Percentiles rank a stretch among this genome's conserved stretches.
Conservation (phyloP, 2,113 vertebrate species). For the Vidua chalybeata region DNA sequence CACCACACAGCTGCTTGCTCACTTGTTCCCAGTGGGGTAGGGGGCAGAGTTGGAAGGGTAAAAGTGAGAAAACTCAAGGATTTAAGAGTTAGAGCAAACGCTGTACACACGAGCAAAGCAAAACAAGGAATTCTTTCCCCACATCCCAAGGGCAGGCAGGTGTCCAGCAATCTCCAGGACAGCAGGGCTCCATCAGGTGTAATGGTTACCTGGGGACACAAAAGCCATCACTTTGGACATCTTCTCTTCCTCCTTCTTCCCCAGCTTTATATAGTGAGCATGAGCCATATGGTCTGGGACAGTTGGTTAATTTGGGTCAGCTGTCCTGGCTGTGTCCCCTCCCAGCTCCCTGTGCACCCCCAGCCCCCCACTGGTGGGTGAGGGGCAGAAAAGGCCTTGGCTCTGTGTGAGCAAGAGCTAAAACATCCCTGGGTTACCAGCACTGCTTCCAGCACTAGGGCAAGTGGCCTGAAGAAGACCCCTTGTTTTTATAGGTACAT, state of each 20-base stretch:
- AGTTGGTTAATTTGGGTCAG: neutral
- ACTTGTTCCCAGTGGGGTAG: neutral
- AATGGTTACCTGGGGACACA: neutral
- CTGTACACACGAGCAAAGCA: neutral
- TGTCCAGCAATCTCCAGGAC: neutral
- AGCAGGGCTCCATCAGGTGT: rapidly evolving
- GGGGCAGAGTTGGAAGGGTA: neutral
- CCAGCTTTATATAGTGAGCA: neutral
- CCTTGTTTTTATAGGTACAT: neutral
- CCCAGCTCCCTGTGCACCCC: neutral
- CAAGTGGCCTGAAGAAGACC: neutral
- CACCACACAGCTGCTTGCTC: neutral
- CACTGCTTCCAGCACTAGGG: neutral
- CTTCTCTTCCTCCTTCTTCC: no score
- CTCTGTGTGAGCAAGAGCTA: neutral
- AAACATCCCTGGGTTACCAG: neutral
- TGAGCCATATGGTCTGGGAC: rapidly evolving
- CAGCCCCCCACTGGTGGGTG: neutral
- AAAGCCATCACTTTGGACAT: neutral
- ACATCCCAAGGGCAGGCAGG: neutral
- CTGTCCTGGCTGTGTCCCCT: neutral
- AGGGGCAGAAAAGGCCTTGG: neutral
- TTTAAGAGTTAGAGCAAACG: neutral
- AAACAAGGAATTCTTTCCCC: neutral
- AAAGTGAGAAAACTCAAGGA: neutral